Evolutionary conservation across 2,888 invertebrate species (phyloP), one percentile per base, ranked within the genome.

Genomic region (Pimpla rufipes): DNA sequence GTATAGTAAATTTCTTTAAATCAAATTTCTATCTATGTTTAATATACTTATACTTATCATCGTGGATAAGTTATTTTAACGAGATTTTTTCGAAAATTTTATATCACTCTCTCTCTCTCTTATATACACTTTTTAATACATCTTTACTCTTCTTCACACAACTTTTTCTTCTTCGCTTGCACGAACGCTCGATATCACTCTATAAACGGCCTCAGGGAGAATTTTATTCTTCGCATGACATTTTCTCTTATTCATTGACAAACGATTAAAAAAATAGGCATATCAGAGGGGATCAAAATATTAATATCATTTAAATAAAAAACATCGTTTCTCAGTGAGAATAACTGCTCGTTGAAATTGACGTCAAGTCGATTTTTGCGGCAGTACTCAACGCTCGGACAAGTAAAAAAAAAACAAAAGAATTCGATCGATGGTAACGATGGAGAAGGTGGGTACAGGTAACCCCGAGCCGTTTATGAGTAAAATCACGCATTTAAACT

Each of bases 151-250:
- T 76, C n/a, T 73, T 67, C 57, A 74, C 79, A 74, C 57, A 57
- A 6, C 59, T 47, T 66, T 50, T 23, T 52, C 50, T 76, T 80
- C 81, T 68, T 84, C 64, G 74, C 83, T 83, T 73, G 75, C 68
- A 68, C 77, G 70, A 84, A 89, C 90, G 89, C 87, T 89, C 82
- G 71, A 79, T 78, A 83, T 87, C 87, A 86, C 89, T 91, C 89
- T 71, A 92, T 92, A 88, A 91, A 90, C 87, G 91, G 90, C 87
- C 86, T 82, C 81, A 78, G 85, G 90, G 88, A 84, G 81, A 71
- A 62, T 85, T 88, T 89, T 88, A 88, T 88, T 88, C 85, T 85
- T 89, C 64, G 92, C 92, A 90, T 92, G 92, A 86, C 74, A 77
- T 45, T 74, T 83, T 64, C 47, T 85, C 70, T 77, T 70, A 88